These are phyloP conservation scores for Oscheius sp. DNA, from an alignment of 1,140 invertebrate species.

Conservation along the genomic window DNA sequence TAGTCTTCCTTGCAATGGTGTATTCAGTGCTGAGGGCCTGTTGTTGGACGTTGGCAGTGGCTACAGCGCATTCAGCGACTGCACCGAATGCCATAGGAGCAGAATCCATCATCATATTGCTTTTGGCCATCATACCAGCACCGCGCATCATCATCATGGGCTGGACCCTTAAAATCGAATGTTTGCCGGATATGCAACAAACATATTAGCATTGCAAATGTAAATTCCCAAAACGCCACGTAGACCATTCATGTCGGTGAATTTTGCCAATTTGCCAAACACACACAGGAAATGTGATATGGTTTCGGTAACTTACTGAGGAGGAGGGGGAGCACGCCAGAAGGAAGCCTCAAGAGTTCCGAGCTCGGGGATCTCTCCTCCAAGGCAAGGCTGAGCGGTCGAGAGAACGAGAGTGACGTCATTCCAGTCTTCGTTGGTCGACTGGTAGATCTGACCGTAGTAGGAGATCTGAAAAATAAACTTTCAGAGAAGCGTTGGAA, in stretches of 20 bases:
- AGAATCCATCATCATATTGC: background rate
- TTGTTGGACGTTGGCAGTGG: background rate
- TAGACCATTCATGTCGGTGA: no score
- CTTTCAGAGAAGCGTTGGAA: slow-evolving; percentile 2
- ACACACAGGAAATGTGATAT: no score
- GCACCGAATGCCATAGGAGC: background rate
- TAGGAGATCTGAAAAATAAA: slow-evolving; percentile 58
- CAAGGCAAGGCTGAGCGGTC: slow-evolving; percentile 62
- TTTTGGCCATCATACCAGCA: no score
- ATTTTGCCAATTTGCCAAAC: no score
- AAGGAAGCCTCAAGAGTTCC: slow-evolving; percentile 52
- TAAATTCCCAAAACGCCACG: no score
- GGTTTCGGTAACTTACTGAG: background rate
- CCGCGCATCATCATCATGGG: no score
- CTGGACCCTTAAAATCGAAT: no score
- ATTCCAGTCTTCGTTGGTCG: slow-evolving; percentile 63
- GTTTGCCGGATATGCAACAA: no score
- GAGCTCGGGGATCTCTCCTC: slow-evolving; percentile 61
- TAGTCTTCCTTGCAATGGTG: slow-evolving; percentile 56
- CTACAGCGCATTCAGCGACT: background rate
- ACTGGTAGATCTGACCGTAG: slow-evolving; percentile 61
- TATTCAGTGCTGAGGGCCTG: slow-evolving; percentile 52
- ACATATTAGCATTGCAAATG: no score
- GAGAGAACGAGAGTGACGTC: slow-evolving; percentile 60
- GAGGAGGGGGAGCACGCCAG: slow-evolving; percentile 28